Conservation (phyloP, 2,888 invertebrate genomes). For the Prionchulus punctatus region DNA sequence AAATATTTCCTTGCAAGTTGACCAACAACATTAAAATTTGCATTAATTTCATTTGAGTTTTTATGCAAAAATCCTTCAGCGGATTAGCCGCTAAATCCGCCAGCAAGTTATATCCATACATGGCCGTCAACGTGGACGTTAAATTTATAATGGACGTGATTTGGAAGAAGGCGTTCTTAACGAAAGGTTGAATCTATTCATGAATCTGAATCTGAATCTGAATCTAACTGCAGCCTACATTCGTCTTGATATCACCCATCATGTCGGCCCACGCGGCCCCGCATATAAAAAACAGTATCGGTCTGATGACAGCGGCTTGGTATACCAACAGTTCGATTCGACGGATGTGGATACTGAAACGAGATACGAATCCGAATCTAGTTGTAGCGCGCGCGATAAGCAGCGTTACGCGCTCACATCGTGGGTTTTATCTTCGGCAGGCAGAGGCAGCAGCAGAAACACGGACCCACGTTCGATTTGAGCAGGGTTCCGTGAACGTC, state of each 20-base stretch:
- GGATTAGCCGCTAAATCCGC: background rate
- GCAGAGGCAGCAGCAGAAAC: background rate
- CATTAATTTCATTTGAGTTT: background rate
- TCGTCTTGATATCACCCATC: no score
- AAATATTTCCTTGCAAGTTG: background rate
- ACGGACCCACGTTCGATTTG: background rate
- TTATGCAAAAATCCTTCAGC: background rate
- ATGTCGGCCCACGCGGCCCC: background rate
- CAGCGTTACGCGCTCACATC: no score
- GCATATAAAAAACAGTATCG: background rate
- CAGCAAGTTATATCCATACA: background rate
- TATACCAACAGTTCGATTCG: background rate
- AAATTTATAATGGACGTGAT: background rate
- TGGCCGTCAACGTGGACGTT: background rate
- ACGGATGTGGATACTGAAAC: background rate
- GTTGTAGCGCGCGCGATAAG: no score
- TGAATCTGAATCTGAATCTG: background rate
- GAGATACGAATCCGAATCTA: no score
- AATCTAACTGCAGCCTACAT: background rate
- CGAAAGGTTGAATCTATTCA: background rate
- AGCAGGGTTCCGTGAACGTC: background rate
- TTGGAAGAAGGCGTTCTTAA: background rate
- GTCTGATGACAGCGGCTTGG: background rate
- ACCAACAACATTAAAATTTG: background rate
- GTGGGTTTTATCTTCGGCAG: background rate